phyloP scores from a whole-genome alignment of 2,113 vertebrate genomes.

The Phylloscopus trochiloides region DNA sequence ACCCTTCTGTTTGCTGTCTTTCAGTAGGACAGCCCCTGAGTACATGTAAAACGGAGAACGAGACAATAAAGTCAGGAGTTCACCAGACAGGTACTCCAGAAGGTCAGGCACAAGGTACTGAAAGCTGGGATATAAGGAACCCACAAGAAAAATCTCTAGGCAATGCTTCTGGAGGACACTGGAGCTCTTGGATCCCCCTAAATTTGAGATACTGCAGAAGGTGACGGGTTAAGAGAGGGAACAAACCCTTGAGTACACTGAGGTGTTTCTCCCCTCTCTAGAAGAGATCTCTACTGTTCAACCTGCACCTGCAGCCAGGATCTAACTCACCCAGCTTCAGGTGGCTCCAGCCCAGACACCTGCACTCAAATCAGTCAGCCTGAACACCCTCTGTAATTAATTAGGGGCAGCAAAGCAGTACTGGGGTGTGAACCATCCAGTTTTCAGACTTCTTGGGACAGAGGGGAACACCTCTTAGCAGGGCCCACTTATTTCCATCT shows the following conservation, averaged over 20 bases:
- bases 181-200: background rate
- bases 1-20: background rate
- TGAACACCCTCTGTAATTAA: background rate
- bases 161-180: background rate
- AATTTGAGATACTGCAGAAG: background rate
- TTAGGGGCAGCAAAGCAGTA: background rate
- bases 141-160: background rate
- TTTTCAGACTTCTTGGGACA: background rate
- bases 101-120: background rate
- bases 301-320: background rate
- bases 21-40: background rate
- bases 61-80: background rate
- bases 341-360: background rate
- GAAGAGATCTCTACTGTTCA: background rate
- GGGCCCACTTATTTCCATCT: background rate
- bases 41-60: background rate
- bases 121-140: background rate
- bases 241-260: background rate
- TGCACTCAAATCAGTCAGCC: background rate
- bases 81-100: background rate
- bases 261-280: background rate
- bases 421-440: background rate
- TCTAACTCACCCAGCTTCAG: background rate
- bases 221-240: background rate
- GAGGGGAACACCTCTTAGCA: background rate